phyloP scores from a whole-genome alignment of 2,888 invertebrate species.

The Folsomia manolachei region DNA sequence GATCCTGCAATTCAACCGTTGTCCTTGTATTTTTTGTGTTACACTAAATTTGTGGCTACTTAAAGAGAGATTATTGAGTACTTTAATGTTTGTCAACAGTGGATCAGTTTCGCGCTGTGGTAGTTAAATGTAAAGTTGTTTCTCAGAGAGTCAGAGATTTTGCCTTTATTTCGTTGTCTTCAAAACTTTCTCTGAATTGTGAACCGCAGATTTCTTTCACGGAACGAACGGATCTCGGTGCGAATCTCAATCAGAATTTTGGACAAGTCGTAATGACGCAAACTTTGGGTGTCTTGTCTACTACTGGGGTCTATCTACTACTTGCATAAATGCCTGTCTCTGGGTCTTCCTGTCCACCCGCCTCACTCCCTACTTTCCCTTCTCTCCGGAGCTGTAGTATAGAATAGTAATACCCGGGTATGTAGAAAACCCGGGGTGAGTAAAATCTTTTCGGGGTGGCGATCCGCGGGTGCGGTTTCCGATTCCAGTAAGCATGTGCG shows the following conservation, averaged over 20 bases:
- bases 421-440: background rate
- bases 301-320: background rate
- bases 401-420: background rate
- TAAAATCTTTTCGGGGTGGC: too few relatives aligned
- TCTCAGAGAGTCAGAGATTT: background rate
- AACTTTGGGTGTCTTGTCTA: background rate
- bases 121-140: background rate
- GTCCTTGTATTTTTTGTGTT: too few relatives aligned
- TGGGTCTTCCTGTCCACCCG: background rate
- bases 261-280: background rate
- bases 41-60: too few relatives aligned
- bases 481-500: too few relatives aligned
- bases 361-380: background rate
- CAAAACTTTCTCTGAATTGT: too few relatives aligned
- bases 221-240: background rate
- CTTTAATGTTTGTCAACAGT: too few relatives aligned
- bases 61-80: too few relatives aligned
- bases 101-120: too few relatives aligned
- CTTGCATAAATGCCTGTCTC: too few relatives aligned
- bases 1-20: too few relatives aligned
- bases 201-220: background rate
- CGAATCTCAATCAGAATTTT: background rate
- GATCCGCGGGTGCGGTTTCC: too few relatives aligned
- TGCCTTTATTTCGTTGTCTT: too few relatives aligned
- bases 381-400: background rate